These are phyloP conservation scores for Pteria penguin DNA, from an alignment of 2,888 invertebrate species.

Conservation along the genomic window DNA sequence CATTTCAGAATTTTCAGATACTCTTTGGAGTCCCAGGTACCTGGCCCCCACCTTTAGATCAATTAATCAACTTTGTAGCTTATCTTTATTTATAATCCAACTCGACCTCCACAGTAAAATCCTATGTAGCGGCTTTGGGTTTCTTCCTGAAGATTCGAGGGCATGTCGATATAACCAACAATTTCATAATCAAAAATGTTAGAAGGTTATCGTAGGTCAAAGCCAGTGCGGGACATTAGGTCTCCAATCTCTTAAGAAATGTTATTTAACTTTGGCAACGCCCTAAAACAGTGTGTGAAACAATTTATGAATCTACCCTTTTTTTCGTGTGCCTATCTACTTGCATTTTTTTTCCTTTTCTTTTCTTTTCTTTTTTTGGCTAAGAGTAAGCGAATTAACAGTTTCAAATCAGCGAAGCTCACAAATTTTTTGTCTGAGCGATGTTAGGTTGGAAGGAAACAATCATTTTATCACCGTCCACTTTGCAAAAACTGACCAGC, in stretches of 20 bases:
- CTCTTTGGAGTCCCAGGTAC: neutral
- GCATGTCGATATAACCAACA: neutral
- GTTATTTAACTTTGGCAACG: neutral
- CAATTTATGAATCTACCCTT: neutral
- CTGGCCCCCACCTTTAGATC: neutral
- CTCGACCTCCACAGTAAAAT: neutral
- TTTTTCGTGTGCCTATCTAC: neutral
- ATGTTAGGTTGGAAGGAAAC: neutral
- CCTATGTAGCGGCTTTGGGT: neutral
- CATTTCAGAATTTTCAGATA: neutral
- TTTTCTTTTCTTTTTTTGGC: too few species aligned
- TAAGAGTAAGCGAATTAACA: constrained; percentile 9
- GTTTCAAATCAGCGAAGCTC: neutral
- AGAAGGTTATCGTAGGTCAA: neutral
- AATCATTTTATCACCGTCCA: neutral
- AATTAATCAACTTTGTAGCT: neutral
- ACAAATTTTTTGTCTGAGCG: neutral
- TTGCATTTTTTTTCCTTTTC: too few species aligned
- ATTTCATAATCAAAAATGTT: neutral
- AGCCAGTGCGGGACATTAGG: neutral
- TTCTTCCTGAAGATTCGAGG: neutral
- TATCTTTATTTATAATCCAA: neutral
- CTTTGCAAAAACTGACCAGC: neutral
- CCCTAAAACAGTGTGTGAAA: neutral
- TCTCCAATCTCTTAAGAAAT: neutral